Conservation (phyloP, 2,797 vertebrate species). For the Cuculus canorus region DNA sequence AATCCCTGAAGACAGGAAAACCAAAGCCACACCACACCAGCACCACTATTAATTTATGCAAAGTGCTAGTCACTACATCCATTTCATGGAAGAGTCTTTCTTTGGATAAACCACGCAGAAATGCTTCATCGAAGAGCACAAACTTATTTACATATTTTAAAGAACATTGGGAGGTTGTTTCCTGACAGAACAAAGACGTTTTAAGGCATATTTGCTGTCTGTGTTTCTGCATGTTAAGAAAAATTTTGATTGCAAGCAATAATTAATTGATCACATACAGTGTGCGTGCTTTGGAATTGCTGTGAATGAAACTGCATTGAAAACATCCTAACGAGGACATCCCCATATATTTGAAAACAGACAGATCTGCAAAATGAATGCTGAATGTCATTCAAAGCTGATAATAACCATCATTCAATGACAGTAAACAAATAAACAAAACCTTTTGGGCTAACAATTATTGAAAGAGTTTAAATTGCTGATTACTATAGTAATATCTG, state of each 20-base stretch:
- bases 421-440: constrained; percentile 69
- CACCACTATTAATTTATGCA: not conserved
- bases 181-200: constrained; percentile 35
- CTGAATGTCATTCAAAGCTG: constrained; percentile 55
- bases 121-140: not conserved
- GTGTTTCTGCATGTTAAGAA: constrained; percentile 3
- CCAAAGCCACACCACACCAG: not conserved
- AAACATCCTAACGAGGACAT: constrained; percentile 56
- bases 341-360: constrained; percentile 58
- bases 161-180: constrained; percentile 8
- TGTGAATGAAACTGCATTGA: constrained; percentile 41
- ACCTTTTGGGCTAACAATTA: constrained; percentile 57
- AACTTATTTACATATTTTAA: constrained; percentile 29
- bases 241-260: constrained; percentile 35
- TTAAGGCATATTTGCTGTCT: constrained; percentile 24
- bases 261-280: constrained; percentile 57
- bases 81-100: not conserved
- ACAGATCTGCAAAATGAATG: constrained; percentile 47
- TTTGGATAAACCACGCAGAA: not conserved
- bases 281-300: constrained; percentile 8
- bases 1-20: not conserved
- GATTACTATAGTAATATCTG: constrained; percentile 59
- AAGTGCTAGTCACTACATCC: not conserved
- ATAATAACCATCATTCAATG: constrained; percentile 56
- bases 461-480: constrained; percentile 56